Conservation (phyloP, 2,888 invertebrate genomes). For the Calliopum simillimum region DNA sequence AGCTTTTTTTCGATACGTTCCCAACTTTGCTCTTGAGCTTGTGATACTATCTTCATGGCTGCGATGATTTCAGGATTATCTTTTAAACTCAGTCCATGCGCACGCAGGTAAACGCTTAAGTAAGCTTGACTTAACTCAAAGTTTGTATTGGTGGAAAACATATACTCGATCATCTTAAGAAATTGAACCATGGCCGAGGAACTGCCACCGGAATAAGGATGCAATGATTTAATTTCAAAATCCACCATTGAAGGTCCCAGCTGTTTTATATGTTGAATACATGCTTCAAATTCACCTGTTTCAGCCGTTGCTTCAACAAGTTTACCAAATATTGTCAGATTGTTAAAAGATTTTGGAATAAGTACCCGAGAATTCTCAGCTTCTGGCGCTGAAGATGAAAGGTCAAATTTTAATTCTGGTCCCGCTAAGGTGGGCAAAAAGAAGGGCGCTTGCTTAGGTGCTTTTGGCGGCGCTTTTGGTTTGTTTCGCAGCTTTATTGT, state of each 20-base stretch:
- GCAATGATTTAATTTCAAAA: constrained; percentile 84
- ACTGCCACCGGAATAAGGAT: constrained; percentile 80
- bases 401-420: constrained; percentile 84
- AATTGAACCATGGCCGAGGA: constrained; percentile 80
- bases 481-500: constrained; percentile 89
- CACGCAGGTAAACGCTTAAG: constrained; percentile 87
- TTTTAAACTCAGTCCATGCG: constrained; percentile 75
- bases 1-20: constrained; percentile 75
- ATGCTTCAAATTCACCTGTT: constrained; percentile 55
- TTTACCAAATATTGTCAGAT: constrained; percentile 78
- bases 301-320: constrained; percentile 71
- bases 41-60: constrained; percentile 71
- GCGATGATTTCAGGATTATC: constrained; percentile 70
- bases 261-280: constrained; percentile 70
- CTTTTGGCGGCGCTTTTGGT: constrained; percentile 85
- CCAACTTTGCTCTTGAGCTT: constrained; percentile 75
- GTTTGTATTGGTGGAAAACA: constrained; percentile 80
- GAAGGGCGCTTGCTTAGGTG: constrained; percentile 92
- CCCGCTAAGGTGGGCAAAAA: constrained; percentile 93
- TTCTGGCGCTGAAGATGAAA: constrained; percentile 61
- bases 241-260: constrained; percentile 88
- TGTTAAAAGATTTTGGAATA: constrained; percentile 72
- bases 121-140: constrained; percentile 94
- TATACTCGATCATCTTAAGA: constrained; percentile 77
- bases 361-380: constrained; percentile 70